A percentile compares a stretch with the other conserved stretches of the same genome.
Evolutionary conservation across 1,140 invertebrate species (phyloP).

Genomic region (Calephelis nemesis): DNA sequence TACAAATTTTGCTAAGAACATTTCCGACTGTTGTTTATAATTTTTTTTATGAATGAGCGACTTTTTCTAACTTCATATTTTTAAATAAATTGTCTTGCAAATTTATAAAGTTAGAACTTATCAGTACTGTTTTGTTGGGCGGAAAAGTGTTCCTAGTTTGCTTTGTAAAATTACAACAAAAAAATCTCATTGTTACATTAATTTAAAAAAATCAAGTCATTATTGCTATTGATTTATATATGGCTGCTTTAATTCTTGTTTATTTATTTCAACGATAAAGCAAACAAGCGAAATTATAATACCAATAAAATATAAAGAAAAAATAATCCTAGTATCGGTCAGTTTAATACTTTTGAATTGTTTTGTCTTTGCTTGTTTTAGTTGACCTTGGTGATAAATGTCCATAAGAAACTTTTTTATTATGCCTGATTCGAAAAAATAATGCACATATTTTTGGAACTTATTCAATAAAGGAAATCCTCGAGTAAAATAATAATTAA

Average conservation of each 20-base stretch:
- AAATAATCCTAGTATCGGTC: slow-evolving; percentile 6
- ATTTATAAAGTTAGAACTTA: too few relatives aligned
- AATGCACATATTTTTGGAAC: slow-evolving; percentile 30
- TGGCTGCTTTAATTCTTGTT: not conserved
- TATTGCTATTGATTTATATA: not conserved
- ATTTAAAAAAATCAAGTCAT: not conserved
- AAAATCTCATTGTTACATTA: not conserved
- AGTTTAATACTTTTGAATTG: not conserved
- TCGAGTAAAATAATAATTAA: slow-evolving; percentile 33
- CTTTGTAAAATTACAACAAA: too few relatives aligned
- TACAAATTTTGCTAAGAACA: too few relatives aligned
- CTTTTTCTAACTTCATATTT: too few relatives aligned
- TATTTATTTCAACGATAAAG: slow-evolving; percentile 16
- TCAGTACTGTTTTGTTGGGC: too few relatives aligned
- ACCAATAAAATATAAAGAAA: slow-evolving; percentile 1
- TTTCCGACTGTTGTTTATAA: too few relatives aligned
- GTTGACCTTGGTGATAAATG: not conserved
- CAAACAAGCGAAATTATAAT: slow-evolving; percentile 2
- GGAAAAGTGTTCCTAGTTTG: too few relatives aligned
- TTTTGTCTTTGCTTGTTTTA: not conserved
- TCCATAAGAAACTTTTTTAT: not conserved
- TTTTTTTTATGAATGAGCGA: too few relatives aligned
- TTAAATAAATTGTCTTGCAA: too few relatives aligned
- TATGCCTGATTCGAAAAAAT: slow-evolving; percentile 38
- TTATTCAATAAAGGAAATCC: slow-evolving; percentile 37